These are phyloP conservation scores for Thalassaphorura encarpata DNA, from an alignment of 1,140 invertebrate genomes.

Conservation along the genomic window DNA sequence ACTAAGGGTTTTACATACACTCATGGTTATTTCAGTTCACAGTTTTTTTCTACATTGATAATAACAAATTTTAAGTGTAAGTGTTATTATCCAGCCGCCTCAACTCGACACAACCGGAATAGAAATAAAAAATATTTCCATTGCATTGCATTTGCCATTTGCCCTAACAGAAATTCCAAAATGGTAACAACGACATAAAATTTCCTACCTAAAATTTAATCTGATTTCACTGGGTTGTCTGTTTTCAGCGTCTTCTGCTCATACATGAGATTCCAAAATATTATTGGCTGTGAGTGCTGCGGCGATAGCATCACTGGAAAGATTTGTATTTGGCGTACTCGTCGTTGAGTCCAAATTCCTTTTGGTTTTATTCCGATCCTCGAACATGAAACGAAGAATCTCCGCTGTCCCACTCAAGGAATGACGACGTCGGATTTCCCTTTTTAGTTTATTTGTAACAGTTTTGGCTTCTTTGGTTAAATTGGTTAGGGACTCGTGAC, in stretches of 20 bases:
- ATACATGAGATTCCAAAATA: slow-evolving; percentile 29
- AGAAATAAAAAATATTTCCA: no score
- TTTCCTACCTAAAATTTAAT: not conserved
- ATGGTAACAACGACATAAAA: no score
- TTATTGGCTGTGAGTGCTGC: slow-evolving; percentile 18
- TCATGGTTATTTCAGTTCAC: no score
- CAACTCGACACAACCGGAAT: no score
- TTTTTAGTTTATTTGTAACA: slow-evolving; percentile 11
- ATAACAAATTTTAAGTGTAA: no score
- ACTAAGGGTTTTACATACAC: no score
- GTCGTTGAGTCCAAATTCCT: not conserved
- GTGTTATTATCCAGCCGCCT: no score
- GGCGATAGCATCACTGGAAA: slow-evolving; percentile 17
- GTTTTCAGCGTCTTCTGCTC: not conserved
- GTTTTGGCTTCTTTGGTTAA: slow-evolving; percentile 19
- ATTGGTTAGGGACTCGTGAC: not conserved
- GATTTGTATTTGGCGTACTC: not conserved
- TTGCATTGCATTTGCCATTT: no score
- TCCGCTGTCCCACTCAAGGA: slow-evolving; percentile 28
- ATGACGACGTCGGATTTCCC: slow-evolving; percentile 23
- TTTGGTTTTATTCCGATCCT: slow-evolving; percentile 3
- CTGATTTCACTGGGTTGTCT: not conserved
- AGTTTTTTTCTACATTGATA: no score
- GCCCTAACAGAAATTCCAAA: no score
- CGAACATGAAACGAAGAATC: slow-evolving; percentile 25